A percentile compares a stretch with the other conserved stretches of the same genome.
phyloP scores from a whole-genome alignment of 2,888 invertebrate species.

The Spodoptera picta region DNA sequence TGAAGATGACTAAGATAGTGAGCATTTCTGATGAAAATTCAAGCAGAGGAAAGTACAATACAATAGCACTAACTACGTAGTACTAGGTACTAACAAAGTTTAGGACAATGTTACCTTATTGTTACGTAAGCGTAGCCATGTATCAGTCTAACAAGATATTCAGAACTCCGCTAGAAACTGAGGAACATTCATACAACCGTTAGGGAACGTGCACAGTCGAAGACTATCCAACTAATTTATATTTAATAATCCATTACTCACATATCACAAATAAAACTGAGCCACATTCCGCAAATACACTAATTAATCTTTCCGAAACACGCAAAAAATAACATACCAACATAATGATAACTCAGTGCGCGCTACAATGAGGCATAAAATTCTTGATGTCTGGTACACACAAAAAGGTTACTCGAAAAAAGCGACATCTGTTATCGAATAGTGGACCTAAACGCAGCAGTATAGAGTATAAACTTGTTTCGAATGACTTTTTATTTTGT shows the following conservation, averaged over 20 bases:
- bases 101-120: too few relatives aligned
- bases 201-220: slow-evolving; percentile 11
- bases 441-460: slow-evolving; percentile 43
- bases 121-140: not conserved
- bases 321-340: slow-evolving; percentile 55
- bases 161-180: slow-evolving; percentile 7
- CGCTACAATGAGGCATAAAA: slow-evolving; percentile 71
- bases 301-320: slow-evolving; percentile 58
- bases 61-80: too few relatives aligned
- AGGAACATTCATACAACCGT: slow-evolving; percentile 20
- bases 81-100: too few relatives aligned
- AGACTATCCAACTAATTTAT: slow-evolving; percentile 26
- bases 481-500: slow-evolving; percentile 30
- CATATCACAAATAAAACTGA: slow-evolving; percentile 32
- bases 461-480: slow-evolving; percentile 53
- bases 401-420: slow-evolving; percentile 56
- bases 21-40: too few relatives aligned
- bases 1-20: too few relatives aligned
- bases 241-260: slow-evolving; percentile 45
- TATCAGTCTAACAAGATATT: slow-evolving; percentile 29
- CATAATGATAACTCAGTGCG: slow-evolving; percentile 58
- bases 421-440: slow-evolving; percentile 50
- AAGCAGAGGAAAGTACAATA: too few relatives aligned
- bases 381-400: slow-evolving; percentile 56
- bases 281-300: slow-evolving; percentile 54